phyloP scores from a whole-genome alignment of 2,113 vertebrate genomes.

The Siniperca chuatsi region DNA sequence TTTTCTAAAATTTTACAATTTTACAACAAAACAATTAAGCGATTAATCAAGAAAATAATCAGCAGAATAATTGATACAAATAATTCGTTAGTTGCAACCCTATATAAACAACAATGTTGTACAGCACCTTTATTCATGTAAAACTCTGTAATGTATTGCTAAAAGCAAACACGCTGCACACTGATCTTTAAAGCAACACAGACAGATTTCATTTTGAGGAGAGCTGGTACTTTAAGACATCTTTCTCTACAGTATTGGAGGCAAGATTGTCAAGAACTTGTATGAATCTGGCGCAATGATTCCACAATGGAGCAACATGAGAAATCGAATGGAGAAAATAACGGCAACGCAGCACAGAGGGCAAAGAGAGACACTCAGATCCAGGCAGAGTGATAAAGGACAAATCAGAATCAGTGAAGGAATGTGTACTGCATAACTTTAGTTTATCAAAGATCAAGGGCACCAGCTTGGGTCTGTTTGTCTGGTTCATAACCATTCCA shows the following conservation, averaged over 20 bases:
- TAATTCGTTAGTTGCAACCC: neutral
- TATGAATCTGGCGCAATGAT: constrained; percentile 2
- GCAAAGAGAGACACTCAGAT: constrained; percentile 10
- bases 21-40: neutral
- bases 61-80: neutral
- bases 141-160: neutral
- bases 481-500: constrained; percentile 52
- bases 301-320: neutral
- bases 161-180: neutral
- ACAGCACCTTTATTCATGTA: neutral
- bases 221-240: constrained; percentile 23
- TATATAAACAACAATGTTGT: neutral
- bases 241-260: constrained; percentile 20
- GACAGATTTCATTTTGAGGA: constrained; percentile 11
- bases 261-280: neutral
- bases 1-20: neutral
- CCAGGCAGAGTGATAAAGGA: constrained; percentile 52
- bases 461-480: constrained; percentile 52
- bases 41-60: neutral
- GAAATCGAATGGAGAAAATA: constrained; percentile 17
- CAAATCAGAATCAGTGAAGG: constrained; percentile 40
- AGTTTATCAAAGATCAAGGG: constrained; percentile 69
- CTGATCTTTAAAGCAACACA: constrained; percentile 10
- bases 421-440: constrained; percentile 56
- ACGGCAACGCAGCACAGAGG: constrained; percentile 1